Base-by-base conservation (phyloP, 2,888 invertebrate genomes). In the Tuta absoluta region DNA sequence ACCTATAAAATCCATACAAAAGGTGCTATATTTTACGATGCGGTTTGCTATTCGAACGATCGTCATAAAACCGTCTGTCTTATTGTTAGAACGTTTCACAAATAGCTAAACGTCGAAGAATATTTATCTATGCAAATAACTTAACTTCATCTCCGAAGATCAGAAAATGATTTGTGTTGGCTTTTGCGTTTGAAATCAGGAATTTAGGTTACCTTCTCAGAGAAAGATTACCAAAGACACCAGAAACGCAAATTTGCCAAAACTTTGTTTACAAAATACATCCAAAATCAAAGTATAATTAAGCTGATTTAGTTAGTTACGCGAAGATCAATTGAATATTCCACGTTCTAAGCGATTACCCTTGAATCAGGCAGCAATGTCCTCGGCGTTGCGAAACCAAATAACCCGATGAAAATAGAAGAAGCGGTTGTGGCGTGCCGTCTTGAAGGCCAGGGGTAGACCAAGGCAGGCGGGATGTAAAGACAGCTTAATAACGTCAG, bases 381-480 rank as follows among this genome's bases (percentile, higher is more conserved):
- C 51, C 51, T 23, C 51, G 12, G 11, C 11, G 51, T 53, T 53
- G 23, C 23, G 51, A 53, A 53, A 53, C 23, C 23, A 1, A 23
- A 53, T 24, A 12, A 53, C 23, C 51, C 12, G 23, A 24, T 23
- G 51, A 14, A 14, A 23, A 21, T 21, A 23, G 51, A 21, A 23
- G 23, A 53, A 23, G 23, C 51, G 51, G 51, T 17, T 41, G n/a
- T 45, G n/a, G 45, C 45, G 45, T 45, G 45, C 45, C n/a, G 45
- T 4, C 17, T n/a, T 45, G n/a, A 45, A 45, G 45, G 45, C 17
- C 45, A 45, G 45, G 41, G 41, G 41, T 41, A 41, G 41, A 41
- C 14, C 41, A 41, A 41, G 41, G 41, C 41, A 41, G 41, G 12
- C 41, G 41, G 41, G 41, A 14, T 41, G 1, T 41, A 5, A 1